Base-by-base conservation (phyloP, 2,888 invertebrate species). In the Phorcus lineatus region DNA sequence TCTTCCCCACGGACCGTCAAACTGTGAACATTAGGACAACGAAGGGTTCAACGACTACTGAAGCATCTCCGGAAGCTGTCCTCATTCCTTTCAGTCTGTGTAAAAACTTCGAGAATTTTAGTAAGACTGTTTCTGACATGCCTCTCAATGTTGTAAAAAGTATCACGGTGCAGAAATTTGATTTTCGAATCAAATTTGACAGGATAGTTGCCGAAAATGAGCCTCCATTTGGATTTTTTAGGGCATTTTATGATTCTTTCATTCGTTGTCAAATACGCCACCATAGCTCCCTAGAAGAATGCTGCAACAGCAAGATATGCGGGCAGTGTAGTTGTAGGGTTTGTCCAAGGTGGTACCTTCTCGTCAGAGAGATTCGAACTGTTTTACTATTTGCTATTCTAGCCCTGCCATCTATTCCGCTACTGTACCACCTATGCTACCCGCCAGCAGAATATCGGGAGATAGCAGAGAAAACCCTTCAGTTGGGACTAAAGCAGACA, bases 231-330 rank as follows among this genome's bases (percentile, higher is more conserved):
- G 75, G 76, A 16, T n/a, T 77, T n/a, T 74, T 53, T 24, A 53
- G 80, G 24, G 57, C 76, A 22, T 16, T 82, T 6, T 82, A 80
- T 67, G 80, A 82, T 54, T 52, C 76, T 40, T 74, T 78, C 54
- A 55, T 82, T 52, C 40, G 75, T 17, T 82, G 80, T 40, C 78
- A 80, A 76, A 76, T 82, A n/a, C 82, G 82, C 24, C 82, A 80
- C 55, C 66, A 57, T 19, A 78, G 78, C 22, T 70, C 82, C 3
- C 74, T 82, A 24, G 80, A 82, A 55, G 79, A 77, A 24, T 82
- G 82, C 77, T 82, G 82, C 70, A 66, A 57, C 24, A 53, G 80
- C n/a, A 52, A 74, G 6, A 55, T 74, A 19, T 82, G 80, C 31
- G 82, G 82, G 0, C 57, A 74, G 24, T 31, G 67, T 52, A 78